phyloP scores from a whole-genome alignment of 1,140 invertebrate species.

The Wasmannia auropunctata region DNA sequence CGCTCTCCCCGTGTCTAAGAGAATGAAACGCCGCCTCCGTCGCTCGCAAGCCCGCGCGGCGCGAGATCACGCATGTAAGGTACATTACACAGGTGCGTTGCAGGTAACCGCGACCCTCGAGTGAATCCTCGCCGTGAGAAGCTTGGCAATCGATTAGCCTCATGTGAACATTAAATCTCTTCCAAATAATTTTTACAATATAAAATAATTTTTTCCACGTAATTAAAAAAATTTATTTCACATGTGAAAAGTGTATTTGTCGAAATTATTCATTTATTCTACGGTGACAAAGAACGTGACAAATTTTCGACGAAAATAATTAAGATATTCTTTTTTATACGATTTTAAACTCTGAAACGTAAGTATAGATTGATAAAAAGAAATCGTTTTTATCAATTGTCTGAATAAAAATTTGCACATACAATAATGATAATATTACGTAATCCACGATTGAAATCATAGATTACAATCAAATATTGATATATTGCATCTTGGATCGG shows the following conservation, averaged over 20 bases:
- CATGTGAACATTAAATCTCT: not conserved
- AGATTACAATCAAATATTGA: not conserved
- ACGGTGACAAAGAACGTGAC: not conserved
- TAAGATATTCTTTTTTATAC: not conserved
- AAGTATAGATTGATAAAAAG: not conserved
- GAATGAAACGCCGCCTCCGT: slow-evolving; percentile 18
- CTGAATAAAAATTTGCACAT: not conserved
- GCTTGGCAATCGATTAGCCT: not conserved
- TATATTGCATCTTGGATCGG: not conserved
- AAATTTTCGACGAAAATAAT: not conserved
- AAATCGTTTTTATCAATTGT: not conserved
- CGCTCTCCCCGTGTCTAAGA: slow-evolving; percentile 15
- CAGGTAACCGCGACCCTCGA: slow-evolving; percentile 26
- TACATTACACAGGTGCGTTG: not conserved
- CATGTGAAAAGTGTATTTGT: not conserved
- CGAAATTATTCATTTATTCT: not conserved
- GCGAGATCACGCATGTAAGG: not conserved
- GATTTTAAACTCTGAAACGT: not conserved
- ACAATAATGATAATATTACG: not conserved
- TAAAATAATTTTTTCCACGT: not conserved
- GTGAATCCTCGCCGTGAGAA: not conserved
- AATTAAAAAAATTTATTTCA: not conserved
- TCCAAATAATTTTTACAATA: not conserved
- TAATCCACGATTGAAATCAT: not conserved
- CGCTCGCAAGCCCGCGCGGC: too few relatives aligned